A percentile compares a stretch with the other conserved stretches of the same genome.
These are phyloP conservation scores for Leptarthrus brevirostris DNA, from an alignment of 2,888 invertebrate species.

Conservation along the genomic window DNA sequence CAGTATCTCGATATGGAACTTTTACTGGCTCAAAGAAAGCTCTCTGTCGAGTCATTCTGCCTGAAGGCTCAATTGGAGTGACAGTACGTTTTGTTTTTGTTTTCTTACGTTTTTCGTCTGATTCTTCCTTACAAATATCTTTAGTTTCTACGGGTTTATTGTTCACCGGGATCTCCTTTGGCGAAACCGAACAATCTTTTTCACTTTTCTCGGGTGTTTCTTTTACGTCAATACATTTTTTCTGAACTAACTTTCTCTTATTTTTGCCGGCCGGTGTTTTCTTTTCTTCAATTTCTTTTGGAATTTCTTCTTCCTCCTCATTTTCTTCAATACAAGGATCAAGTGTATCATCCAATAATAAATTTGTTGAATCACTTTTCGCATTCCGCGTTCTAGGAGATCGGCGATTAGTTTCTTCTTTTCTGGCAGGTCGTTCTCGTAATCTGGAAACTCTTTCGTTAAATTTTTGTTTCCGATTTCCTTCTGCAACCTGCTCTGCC, in stretches of 20 bases:
- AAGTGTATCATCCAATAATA: constrained; percentile 28
- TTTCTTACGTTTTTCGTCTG: constrained; percentile 21
- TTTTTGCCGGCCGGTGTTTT: constrained; percentile 55
- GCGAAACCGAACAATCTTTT: constrained; percentile 10
- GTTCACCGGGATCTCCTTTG: not conserved
- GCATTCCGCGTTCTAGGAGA: constrained; percentile 59
- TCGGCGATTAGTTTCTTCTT: constrained; percentile 63
- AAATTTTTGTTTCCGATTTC: constrained; percentile 67
- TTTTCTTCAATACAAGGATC: constrained; percentile 45
- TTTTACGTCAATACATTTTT: constrained; percentile 61
- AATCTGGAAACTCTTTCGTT: constrained; percentile 71
- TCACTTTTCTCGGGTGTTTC: constrained; percentile 65
- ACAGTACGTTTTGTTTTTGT: constrained; percentile 1
- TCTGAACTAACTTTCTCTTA: constrained; percentile 33
- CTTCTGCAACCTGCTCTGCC: constrained; percentile 67
- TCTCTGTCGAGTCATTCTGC: constrained; percentile 64
- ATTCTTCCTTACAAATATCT: not conserved
- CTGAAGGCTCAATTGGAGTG: constrained; percentile 59
- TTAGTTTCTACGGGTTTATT: constrained; percentile 11
- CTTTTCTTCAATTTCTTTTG: constrained; percentile 44
- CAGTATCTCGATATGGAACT: constrained; percentile 56
- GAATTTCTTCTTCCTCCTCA: constrained; percentile 50
- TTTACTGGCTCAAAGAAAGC: constrained; percentile 66
- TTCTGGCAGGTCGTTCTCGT: constrained; percentile 62
- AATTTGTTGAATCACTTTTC: constrained; percentile 37